These are phyloP conservation scores for Sturnus vulgaris DNA, from an alignment of 2,113 vertebrate genomes.

Conservation along the genomic window DNA sequence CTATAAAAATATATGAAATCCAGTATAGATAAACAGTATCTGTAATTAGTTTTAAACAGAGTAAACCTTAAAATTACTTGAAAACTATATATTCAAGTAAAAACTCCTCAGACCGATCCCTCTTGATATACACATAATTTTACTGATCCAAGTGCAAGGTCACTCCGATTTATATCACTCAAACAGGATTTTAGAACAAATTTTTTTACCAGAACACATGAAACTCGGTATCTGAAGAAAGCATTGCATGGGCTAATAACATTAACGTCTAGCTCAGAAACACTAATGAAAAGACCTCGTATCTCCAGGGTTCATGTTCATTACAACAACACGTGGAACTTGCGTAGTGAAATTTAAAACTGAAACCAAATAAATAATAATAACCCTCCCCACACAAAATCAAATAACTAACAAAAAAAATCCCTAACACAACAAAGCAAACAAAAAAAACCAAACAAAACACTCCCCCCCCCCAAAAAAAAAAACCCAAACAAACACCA, in stretches of 20 bases:
- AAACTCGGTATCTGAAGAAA: neutral
- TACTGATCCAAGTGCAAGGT: neutral
- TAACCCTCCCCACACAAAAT: neutral
- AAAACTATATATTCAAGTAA: neutral
- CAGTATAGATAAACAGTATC: neutral
- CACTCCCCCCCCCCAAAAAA: too few species aligned
- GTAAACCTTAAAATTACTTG: neutral
- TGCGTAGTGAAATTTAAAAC: neutral
- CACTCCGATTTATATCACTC: neutral
- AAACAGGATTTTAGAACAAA: neutral
- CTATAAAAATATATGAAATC: neutral
- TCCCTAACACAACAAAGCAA: neutral
- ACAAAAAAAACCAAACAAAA: neutral
- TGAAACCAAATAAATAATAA: neutral
- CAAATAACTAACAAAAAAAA: too few species aligned
- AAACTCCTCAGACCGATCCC: neutral
- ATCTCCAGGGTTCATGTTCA: neutral
- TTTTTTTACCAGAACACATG: neutral
- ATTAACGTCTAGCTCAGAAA: neutral
- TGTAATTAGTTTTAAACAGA: neutral
- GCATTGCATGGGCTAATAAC: neutral
- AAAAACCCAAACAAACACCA: fast-evolving
- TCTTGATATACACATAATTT: neutral
- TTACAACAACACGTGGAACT: neutral
- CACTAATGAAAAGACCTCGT: fast-evolving